Base-by-base conservation (phyloP, 1,140 invertebrate genomes). In the Bombus waltoni region DNA sequence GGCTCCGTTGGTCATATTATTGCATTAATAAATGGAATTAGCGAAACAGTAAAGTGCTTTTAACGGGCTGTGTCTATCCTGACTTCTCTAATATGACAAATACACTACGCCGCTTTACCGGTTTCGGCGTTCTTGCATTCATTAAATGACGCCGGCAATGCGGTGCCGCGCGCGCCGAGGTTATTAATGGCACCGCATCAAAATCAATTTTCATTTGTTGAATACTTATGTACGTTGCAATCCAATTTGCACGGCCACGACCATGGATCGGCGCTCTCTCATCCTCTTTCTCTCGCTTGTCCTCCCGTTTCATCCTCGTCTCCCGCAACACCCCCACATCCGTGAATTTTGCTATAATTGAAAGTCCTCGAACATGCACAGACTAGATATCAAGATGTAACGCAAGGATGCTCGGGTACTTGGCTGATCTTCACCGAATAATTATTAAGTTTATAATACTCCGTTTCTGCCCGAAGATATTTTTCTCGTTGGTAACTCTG, bases 171-270 rank as follows among this genome's bases (percentile, higher is more conserved):
- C 89, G 88, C 85, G 87, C 87, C 87, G n/a, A 8, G 65, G 89
- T 92, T 94, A 95, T 94, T 94, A 94, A 95, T 94, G 93, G 94
- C 91, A 90, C 62, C 93, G 92, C 93, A 93, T 95, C 94, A 94
- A 93, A 94, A 94, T 94, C 93, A 94, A 94, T 95, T 95, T 94
- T 95, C 94, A 94, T 94, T 95, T 94, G 91, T 89, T 91, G 91
- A 94, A 94, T 94, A 95, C 94, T 94, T 94, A 94, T 94, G 94
- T 94, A 94, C 92, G 92, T 91, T 93, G 92, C 94, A 94, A 95
- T 94, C 92, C 94, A 94, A 95, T 95, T 95, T 95, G 92, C 93
- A 93, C 89, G 88, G 87, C 78, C 88, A n/a, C 66, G 13, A 15
- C 35, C 25, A n/a, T 40, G 59, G 35, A 57, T 10, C 38, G 75